Evolutionary conservation across 2,797 vertebrate genomes (phyloP).

Genomic region (Sebastes vulpes): DNA sequence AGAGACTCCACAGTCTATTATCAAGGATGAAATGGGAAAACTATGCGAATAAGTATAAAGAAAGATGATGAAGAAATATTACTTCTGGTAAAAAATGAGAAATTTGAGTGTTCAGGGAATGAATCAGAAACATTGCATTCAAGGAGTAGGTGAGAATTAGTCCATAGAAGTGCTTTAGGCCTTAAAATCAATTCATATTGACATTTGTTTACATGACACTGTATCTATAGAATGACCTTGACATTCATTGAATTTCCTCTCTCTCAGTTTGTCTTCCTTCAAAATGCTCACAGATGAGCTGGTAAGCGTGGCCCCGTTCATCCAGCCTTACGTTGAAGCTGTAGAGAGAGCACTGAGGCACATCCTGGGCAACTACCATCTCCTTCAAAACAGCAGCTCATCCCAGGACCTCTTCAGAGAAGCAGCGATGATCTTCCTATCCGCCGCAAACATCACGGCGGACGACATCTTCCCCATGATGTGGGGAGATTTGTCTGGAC

Average conservation of each 20-base stretch:
- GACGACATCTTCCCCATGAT: conserved; percentile 47
- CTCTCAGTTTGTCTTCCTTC: conserved; percentile 66
- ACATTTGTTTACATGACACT: background rate
- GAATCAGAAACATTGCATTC: background rate
- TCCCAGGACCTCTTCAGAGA: conserved; percentile 59
- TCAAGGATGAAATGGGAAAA: conserved; percentile 47
- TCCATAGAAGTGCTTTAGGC: background rate
- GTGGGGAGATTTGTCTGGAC: conserved; percentile 30
- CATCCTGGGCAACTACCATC: conserved; percentile 59
- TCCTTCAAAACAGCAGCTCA: conserved; percentile 26
- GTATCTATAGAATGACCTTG: background rate
- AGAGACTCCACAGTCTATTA: conserved; percentile 59
- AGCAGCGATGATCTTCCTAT: conserved; percentile 64
- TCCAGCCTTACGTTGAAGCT: conserved; percentile 48
- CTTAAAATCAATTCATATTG: background rate
- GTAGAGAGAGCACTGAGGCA: conserved; percentile 58
- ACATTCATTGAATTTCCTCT: conserved; percentile 23
- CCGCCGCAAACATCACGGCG: conserved; percentile 68
- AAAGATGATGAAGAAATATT: conserved; percentile 31
- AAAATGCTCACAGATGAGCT: conserved; percentile 62
- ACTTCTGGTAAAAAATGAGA: conserved; percentile 19
- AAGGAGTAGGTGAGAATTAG: background rate
- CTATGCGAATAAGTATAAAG: conserved; percentile 26
- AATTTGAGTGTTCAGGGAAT: conserved; percentile 11
- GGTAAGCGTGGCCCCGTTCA: conserved; percentile 28